These are phyloP conservation scores for Macaca mulatta DNA, from an alignment of 2,113 vertebrate genomes.

Conservation along the genomic window DNA sequence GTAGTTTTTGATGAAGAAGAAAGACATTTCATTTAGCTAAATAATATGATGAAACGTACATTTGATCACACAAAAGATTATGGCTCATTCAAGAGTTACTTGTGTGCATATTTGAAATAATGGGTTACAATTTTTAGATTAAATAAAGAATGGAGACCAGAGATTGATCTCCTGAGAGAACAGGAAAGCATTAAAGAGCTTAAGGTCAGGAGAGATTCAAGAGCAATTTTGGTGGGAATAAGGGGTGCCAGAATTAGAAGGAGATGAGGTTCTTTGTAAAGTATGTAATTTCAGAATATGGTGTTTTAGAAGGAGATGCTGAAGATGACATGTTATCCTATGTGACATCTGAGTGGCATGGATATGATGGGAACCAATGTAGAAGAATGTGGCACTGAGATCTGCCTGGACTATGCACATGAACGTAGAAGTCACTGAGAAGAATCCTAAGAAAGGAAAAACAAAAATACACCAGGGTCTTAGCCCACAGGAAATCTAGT, in stretches of 20 bases:
- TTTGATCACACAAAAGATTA: neutral
- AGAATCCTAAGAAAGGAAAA: neutral
- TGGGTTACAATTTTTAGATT: neutral
- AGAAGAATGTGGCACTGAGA: neutral
- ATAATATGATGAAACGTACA: neutral
- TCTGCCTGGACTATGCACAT: neutral
- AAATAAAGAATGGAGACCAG: neutral
- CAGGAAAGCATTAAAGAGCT: neutral
- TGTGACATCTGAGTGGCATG: neutral
- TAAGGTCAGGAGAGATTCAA: neutral
- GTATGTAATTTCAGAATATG: neutral
- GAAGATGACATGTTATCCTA: neutral
- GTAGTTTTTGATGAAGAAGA: neutral
- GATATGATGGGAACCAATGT: too few species aligned
- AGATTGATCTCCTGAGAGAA: neutral
- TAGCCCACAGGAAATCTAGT: neutral
- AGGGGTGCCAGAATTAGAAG: neutral
- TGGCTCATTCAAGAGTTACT: neutral
- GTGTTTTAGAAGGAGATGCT: neutral
- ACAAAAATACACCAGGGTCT: neutral
- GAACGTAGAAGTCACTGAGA: neutral
- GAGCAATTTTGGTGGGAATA: neutral
- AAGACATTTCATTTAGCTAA: neutral
- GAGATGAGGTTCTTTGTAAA: neutral
- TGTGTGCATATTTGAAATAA: conserved; percentile 1